A percentile compares a stretch with the other conserved stretches of the same genome.
Evolutionary conservation across 1,140 invertebrate genomes (phyloP).

Genomic region (Neelides sp.): DNA sequence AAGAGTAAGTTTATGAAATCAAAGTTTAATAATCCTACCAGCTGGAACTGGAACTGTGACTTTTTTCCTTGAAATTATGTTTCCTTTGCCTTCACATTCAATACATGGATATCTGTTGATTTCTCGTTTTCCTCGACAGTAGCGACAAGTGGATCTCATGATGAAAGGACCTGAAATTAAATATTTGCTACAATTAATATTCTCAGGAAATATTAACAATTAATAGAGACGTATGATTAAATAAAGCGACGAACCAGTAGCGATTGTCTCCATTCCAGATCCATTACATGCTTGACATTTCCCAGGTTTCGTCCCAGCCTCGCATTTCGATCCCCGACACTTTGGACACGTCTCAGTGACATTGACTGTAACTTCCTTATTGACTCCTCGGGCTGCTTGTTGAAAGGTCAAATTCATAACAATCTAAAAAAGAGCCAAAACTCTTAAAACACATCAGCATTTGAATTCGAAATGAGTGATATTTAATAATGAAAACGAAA

Average conservation of each 20-base stretch:
- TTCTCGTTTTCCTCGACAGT: constrained; percentile 75
- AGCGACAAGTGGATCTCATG: constrained; percentile 88
- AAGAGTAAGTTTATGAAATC: not conserved
- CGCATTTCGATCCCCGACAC: constrained; percentile 70
- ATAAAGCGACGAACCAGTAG: constrained; percentile 41
- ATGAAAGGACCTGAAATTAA: constrained; percentile 70
- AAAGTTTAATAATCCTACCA: constrained; percentile 39
- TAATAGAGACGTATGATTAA: not conserved
- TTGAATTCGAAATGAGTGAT: not conserved
- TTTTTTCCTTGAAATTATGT: constrained; percentile 74
- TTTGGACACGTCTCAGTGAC: constrained; percentile 83
- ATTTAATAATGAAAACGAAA: constrained; percentile 5
- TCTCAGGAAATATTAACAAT: not conserved
- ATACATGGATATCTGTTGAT: constrained; percentile 81
- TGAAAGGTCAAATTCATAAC: constrained; percentile 83
- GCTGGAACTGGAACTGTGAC: constrained; percentile 92
- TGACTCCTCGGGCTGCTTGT: constrained; percentile 88
- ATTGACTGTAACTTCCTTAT: constrained; percentile 86
- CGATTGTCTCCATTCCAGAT: constrained; percentile 88
- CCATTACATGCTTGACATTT: constrained; percentile 89
- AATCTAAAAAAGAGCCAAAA: constrained; percentile 43
- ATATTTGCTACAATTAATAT: constrained; percentile 8
- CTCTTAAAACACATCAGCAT: constrained; percentile 12
- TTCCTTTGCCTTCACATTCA: constrained; percentile 88
- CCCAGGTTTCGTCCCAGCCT: constrained; percentile 73